phyloP scores from a whole-genome alignment of 2,113 vertebrate genomes.

The Pitta sordida region DNA sequence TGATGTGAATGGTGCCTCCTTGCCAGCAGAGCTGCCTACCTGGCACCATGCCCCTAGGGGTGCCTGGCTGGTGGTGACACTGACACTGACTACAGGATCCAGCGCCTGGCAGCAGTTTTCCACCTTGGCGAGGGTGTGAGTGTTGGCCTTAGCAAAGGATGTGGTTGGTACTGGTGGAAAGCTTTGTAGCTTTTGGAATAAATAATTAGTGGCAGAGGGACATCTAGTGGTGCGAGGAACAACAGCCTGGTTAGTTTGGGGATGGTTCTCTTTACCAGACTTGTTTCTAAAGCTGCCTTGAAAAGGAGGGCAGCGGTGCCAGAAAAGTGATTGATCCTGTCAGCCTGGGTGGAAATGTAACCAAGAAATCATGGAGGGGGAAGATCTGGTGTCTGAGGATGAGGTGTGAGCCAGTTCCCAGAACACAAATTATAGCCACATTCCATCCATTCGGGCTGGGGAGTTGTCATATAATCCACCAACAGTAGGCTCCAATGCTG shows the following conservation, averaged over 20 bases:
- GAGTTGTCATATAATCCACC: not conserved
- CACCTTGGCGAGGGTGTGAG: not conserved
- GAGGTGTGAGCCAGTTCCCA: not conserved
- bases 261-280: not conserved
- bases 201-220: not conserved
- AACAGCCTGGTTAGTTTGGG: rapidly evolving
- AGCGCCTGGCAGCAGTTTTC: not conserved
- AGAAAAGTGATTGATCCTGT: not conserved
- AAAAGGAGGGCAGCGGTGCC: not conserved
- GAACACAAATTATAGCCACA: not conserved
- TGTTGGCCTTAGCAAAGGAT: not conserved
- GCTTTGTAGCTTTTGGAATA: not conserved
- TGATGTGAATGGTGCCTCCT: not conserved
- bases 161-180: not conserved
- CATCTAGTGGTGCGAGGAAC: conserved; percentile 23
- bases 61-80: rapidly evolving
- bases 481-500: not conserved
- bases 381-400: not conserved
- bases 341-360: not conserved
- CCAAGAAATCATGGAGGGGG: not conserved
- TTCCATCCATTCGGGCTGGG: rapidly evolving
- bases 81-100: rapidly evolving
- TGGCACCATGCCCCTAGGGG: not conserved
- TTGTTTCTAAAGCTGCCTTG: not conserved
- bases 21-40: not conserved